Base-by-base conservation (phyloP, 2,888 invertebrate genomes). In the Andrena dorsata region DNA sequence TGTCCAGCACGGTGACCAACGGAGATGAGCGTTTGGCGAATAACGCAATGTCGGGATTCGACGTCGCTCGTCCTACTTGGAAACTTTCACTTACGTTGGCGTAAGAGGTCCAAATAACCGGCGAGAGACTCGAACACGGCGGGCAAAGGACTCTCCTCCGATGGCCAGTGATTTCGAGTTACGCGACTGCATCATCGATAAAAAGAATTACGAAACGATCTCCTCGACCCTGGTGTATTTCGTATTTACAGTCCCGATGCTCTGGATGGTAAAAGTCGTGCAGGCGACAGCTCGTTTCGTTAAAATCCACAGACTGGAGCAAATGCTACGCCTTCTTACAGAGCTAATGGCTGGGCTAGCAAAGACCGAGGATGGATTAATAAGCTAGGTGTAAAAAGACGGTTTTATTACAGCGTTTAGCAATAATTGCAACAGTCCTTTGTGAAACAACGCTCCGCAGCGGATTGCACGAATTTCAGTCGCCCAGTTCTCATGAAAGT, bases 21-120 rank as follows among this genome's bases (percentile, higher is more conserved):
- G 76, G 83, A 83, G 91, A 90, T 86, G 90, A 91, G 90, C 88
- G 90, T 92, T 92, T 92, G 92, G 92, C 92, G 90, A 92, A 90
- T 88, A 90, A 86, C 86, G 87, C 85, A 84, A 82, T 86, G 84
- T 82, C 84, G 86, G 83, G 89, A 90, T 90, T 90, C 90, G 87
- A 89, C 82, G 90, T 90, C 88, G 90, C 87, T 87, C 91, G 93
- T 92, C 93, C 93, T 93, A 94, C 93, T 93, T 93, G 92, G 89
- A 88, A 92, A 93, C 93, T 93, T 93, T 93, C 93, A 93, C 93
- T 93, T 92, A 89, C 85, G 90, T 90, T 92, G 91, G 90, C 93
- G 92, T 93, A 92, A 93, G 92, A 92, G 90, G 89, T 88, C 91
- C 91, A 91, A 91, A 92, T 90, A 91, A 84, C 86, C 65, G 70